Evolutionary conservation across 2,888 invertebrate species (phyloP).

Genomic region (Anthophora plumipes): DNA sequence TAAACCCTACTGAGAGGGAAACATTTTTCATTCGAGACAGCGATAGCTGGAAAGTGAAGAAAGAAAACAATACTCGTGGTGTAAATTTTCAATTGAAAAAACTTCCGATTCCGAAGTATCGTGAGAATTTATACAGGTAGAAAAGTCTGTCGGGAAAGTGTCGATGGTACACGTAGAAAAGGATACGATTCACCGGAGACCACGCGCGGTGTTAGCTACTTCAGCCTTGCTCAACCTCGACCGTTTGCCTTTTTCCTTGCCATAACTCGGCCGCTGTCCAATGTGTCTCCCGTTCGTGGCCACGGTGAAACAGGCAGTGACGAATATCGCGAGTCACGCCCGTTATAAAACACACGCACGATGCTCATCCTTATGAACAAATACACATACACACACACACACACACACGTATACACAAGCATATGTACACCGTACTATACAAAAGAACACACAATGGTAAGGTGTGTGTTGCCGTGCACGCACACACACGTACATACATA

Average conservation of each 20-base stretch:
- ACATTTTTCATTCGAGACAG: no score
- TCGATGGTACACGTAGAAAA: neutral
- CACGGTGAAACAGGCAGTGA: constrained; percentile 38
- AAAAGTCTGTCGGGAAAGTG: constrained; percentile 2
- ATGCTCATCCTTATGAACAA: constrained; percentile 20
- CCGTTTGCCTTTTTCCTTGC: constrained; percentile 67
- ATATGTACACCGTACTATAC: neutral
- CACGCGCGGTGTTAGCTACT: constrained; percentile 44
- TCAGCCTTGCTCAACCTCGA: constrained; percentile 68
- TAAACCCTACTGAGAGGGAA: no score
- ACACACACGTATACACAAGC: neutral
- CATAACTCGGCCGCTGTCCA: constrained; percentile 59
- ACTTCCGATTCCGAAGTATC: no score
- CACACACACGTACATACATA: neutral
- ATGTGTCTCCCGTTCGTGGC: constrained; percentile 55
- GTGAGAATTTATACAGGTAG: neutral
- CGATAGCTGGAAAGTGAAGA: no score
- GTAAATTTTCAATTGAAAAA: neutral
- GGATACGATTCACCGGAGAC: constrained; percentile 42
- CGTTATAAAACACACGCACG: constrained; percentile 21
- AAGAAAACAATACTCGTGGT: accelerated
- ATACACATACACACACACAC: neutral
- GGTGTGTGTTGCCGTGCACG: constrained; percentile 2
- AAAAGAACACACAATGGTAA: constrained; percentile 25
- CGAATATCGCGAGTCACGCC: constrained; percentile 58